These are phyloP conservation scores for Heliothis subflexa DNA, from an alignment of 1,140 invertebrate genomes.

Conservation along the genomic window DNA sequence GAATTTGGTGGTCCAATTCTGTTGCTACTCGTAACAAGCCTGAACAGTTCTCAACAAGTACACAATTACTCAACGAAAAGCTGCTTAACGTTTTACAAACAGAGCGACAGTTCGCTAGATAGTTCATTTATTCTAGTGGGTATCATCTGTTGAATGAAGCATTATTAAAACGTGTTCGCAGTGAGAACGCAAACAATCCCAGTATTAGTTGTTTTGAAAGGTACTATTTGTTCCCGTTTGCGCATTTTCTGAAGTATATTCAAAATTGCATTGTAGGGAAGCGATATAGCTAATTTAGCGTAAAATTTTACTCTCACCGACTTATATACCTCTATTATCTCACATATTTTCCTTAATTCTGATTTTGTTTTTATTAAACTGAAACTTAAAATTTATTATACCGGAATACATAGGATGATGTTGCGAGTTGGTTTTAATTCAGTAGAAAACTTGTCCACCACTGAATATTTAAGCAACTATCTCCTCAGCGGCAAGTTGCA, in stretches of 20 bases:
- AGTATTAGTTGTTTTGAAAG: slow-evolving; percentile 46
- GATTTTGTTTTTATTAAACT: too few relatives aligned
- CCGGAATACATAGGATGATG: too few relatives aligned
- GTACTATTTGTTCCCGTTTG: slow-evolving; percentile 17
- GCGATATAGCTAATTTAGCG: background rate
- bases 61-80: slow-evolving; percentile 33
- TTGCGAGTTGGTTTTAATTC: too few relatives aligned
- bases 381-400: too few relatives aligned
- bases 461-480: slow-evolving; percentile 1
- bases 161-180: slow-evolving; percentile 53
- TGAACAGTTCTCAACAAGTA: slow-evolving; percentile 30
- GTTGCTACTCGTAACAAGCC: too few relatives aligned
- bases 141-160: slow-evolving; percentile 50
- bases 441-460: too few relatives aligned
- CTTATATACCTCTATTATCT: background rate
- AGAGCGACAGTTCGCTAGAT: slow-evolving; percentile 45
- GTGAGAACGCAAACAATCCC: slow-evolving; percentile 46
- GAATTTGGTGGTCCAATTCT: too few relatives aligned
- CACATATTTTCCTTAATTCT: too few relatives aligned
- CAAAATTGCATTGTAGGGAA: background rate
- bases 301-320: too few relatives aligned
- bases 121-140: slow-evolving; percentile 42
- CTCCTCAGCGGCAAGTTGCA: too few relatives aligned
- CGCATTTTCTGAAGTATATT: background rate
- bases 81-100: slow-evolving; percentile 42